phyloP scores from a whole-genome alignment of 2,113 vertebrate species.

The Atherinomorus stipes region DNA sequence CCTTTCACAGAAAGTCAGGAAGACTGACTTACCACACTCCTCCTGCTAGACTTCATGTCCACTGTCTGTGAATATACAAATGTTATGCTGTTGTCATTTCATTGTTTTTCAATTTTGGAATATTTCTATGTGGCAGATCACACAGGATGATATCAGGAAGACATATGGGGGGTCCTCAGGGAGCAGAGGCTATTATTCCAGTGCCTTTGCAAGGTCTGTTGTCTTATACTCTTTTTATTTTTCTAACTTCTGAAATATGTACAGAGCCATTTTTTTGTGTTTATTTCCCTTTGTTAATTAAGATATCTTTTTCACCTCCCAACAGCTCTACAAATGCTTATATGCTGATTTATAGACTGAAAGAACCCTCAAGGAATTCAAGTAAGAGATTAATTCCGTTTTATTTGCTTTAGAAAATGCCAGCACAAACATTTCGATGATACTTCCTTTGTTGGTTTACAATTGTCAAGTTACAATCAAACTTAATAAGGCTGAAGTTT shows the following conservation, averaged over 20 bases:
- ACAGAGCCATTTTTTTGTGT: not conserved
- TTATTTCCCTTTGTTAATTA: not conserved
- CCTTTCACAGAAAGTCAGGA: not conserved
- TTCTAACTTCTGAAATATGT: no score
- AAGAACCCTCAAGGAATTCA: constrained; percentile 94
- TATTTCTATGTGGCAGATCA: constrained; percentile 86
- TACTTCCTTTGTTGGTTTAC: not conserved
- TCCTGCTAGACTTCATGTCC: not conserved
- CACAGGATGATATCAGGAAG: constrained; percentile 98
- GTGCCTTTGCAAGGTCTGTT: constrained; percentile 97
- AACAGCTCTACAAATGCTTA: constrained; percentile 98
- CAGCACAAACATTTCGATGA: not conserved
- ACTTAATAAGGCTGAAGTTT: not conserved
- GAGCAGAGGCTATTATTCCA: constrained; percentile 97
- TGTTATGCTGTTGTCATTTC: not conserved
- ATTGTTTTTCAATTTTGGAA: not conserved
- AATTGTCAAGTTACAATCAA: not conserved
- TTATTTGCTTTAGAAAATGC: not conserved
- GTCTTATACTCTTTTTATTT: not conserved
- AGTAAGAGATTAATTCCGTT: constrained; percentile 84
- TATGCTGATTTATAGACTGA: constrained; percentile 98
- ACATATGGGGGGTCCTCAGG: constrained; percentile 96
- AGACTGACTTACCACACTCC: not conserved
- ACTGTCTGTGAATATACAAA: not conserved
- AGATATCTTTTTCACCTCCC: constrained; percentile 14